phyloP scores from a whole-genome alignment of 2,797 vertebrate genomes.

The Enteromius fasciolatus region DNA sequence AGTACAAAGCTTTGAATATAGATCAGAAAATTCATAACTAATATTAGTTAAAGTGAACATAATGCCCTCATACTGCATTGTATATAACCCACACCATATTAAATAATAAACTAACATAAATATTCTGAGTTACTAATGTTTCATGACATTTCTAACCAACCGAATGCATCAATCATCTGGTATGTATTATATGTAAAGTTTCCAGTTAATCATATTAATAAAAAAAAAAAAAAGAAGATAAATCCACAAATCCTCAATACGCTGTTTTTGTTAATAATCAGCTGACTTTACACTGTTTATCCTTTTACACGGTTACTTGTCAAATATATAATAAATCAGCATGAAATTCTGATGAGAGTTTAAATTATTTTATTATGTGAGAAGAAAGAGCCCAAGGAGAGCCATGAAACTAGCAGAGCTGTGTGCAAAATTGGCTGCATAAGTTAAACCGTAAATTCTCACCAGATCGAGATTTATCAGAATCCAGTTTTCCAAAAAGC shows the following conservation, averaged over 20 bases:
- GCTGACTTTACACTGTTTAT: background rate
- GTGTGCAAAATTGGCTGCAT: background rate
- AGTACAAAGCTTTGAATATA: background rate
- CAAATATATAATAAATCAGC: background rate
- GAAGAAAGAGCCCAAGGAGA: background rate
- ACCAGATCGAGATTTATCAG: background rate
- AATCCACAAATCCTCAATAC: background rate
- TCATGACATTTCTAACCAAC: background rate
- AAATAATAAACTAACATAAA: background rate
- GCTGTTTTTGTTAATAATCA: background rate
- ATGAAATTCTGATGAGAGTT: background rate
- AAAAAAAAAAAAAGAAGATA: too few species aligned
- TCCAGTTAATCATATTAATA: too few species aligned
- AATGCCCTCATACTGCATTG: background rate
- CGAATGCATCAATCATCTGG: background rate
- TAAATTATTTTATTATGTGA: background rate
- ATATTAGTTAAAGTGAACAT: background rate
- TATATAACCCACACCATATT: background rate
- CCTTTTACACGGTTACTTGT: background rate
- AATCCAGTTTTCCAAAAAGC: background rate
- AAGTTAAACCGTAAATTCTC: background rate
- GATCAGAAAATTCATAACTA: background rate
- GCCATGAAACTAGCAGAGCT: constrained; percentile 3
- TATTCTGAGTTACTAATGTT: background rate
- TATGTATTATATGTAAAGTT: background rate